Evolutionary conservation across 2,797 vertebrate genomes (phyloP).

Genomic region (Darevskia mixta): DNA sequence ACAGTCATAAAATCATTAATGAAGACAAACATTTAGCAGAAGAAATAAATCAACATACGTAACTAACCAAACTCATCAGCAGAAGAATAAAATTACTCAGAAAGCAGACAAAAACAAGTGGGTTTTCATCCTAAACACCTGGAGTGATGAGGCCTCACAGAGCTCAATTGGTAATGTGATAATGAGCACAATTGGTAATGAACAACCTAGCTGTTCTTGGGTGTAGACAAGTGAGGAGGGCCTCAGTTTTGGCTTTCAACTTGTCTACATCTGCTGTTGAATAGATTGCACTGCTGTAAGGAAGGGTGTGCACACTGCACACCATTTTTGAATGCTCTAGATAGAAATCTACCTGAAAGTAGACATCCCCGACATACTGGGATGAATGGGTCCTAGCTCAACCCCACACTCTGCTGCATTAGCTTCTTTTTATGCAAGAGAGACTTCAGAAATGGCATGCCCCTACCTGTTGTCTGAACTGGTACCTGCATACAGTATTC

Average conservation of each 20-base stretch:
- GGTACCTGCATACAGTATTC: not conserved
- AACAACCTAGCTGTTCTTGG: not conserved
- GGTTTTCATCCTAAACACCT: not conserved
- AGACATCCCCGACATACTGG: not conserved
- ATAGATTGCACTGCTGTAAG: not conserved
- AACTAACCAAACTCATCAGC: not conserved
- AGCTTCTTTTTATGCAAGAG: not conserved
- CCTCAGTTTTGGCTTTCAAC: not conserved
- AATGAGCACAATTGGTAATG: too few relatives aligned
- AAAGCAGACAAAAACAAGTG: not conserved
- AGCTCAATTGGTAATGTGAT: not conserved
- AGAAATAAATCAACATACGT: too few relatives aligned
- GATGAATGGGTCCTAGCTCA: not conserved
- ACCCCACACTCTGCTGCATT: too few relatives aligned
- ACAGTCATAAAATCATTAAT: too few relatives aligned
- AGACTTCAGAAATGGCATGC: not conserved
- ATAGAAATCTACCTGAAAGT: not conserved
- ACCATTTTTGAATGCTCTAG: not conserved
- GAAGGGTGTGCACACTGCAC: not conserved
- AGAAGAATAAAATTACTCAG: not conserved
- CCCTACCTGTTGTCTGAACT: not conserved
- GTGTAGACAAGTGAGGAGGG: not conserved
- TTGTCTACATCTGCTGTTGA: not conserved
- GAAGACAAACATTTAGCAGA: too few relatives aligned
- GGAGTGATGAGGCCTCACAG: not conserved